Base-by-base conservation (phyloP, 30 jellyfish, hydroid and myxozoan genomes). In the Hydractinia symbiolongicarpus region DNA sequence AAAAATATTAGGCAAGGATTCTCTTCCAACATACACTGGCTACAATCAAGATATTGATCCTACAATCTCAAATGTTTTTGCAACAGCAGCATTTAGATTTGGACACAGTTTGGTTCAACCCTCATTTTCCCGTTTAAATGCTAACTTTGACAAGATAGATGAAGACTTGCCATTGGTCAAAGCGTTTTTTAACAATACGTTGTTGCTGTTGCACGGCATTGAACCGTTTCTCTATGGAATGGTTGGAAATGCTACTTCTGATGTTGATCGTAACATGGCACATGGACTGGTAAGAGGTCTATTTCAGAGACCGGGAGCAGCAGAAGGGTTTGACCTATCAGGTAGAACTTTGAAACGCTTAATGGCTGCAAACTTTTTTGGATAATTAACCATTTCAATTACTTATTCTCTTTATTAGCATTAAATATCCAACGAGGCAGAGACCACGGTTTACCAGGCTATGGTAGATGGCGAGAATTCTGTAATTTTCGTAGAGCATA, bases 371-470 rank as follows among this genome's bases (percentile, higher is more conserved):
- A 11, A 16, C 19, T 1, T 13, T 16, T 11, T 58, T 58, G 15
- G 69, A 58, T 13, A 58, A 58, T 2, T 3, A 11, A 58, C 19
- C 69, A 3, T 13, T 58, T 13, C 69, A 16, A 58, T 58, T 1
- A 11, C 69, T 56, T 53, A 13, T 67, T 78, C 50, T 89, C 82
- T 50, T 72, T 91, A 5, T 88, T 88, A 49, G 98, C 98, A 20
- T 62, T 91, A 30, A 91, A 91, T 74, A 83, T 91, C 66, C 98
- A 91, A 74, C 90, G 98, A 54, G 98, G 98, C 9, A 82, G 98
- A 5, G 98, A 91, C 58, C 98, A 91, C 79, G 98, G 95, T 54
- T 62, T 91, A 54, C 98, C 98, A 19, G 93, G 96, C 5, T 91
- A 91, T 86, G 72, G 40, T 4, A 53, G 53, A 44, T 76, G 85